Percentiles rank a stretch among this genome's conserved stretches.
phyloP scores from a whole-genome alignment of 1,140 invertebrate species.

The Paramacrobiotus metropolitanus region DNA sequence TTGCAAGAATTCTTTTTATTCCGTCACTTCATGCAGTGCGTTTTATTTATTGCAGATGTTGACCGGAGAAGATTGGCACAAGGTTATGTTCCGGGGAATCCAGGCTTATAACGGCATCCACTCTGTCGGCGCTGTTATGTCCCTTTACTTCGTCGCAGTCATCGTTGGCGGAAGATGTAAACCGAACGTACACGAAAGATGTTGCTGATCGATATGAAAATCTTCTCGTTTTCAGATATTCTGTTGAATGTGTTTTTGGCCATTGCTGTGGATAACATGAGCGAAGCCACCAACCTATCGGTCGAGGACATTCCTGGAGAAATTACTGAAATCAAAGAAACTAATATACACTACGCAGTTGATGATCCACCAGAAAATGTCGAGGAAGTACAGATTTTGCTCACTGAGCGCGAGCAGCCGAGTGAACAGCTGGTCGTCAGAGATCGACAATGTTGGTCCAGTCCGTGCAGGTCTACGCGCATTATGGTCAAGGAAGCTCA shows the following conservation, averaged over 20 bases:
- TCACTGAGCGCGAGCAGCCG: not conserved
- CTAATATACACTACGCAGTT: no score
- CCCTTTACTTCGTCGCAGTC: constrained; percentile 31
- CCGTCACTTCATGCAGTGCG: constrained; percentile 6
- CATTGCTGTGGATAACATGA: constrained; percentile 35
- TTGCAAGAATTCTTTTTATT: no score
- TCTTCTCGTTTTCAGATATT: constrained; percentile 23
- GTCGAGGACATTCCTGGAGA: no score
- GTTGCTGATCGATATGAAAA: not conserved
- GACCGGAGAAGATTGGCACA: constrained; percentile 36
- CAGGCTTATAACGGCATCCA: constrained; percentile 26
- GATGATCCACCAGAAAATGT: not conserved
- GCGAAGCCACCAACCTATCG: no score
- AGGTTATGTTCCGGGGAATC: constrained; percentile 34
- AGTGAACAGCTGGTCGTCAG: not conserved
- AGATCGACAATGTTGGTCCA: no score
- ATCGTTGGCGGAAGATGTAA: constrained; percentile 34
- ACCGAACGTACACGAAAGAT: not conserved
- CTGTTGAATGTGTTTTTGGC: constrained; percentile 35
- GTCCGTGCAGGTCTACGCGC: no score
- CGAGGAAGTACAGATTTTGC: not conserved
- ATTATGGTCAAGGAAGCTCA: no score
- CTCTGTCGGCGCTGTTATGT: constrained; percentile 27
- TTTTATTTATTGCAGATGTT: no score
- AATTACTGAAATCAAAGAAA: no score